Conservation (phyloP, 2,113 vertebrate genomes). For the Vidua chalybeata region DNA sequence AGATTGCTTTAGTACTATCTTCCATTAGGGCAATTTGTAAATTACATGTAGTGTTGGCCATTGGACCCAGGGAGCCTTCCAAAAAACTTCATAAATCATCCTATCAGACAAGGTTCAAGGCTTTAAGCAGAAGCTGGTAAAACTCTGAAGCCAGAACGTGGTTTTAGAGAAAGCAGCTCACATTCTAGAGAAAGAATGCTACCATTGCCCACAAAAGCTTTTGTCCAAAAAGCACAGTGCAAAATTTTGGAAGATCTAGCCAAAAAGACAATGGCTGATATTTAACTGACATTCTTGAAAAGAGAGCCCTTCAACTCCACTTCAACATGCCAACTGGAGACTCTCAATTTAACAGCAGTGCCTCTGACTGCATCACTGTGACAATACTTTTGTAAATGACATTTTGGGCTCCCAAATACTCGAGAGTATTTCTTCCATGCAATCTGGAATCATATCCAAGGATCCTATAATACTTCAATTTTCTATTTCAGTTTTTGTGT, state of each 20-base stretch:
- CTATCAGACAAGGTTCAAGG: background rate
- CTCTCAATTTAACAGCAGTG: background rate
- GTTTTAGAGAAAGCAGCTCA: background rate
- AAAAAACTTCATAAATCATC: background rate
- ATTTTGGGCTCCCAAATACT: background rate
- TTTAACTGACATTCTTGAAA: background rate
- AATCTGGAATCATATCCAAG: background rate
- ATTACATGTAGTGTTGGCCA: background rate
- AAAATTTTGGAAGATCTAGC: background rate
- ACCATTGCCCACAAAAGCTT: background rate
- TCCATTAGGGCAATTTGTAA: background rate
- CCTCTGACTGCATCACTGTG: background rate
- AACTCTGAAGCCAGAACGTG: background rate
- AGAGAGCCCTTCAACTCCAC: background rate
- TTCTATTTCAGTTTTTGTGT: background rate
- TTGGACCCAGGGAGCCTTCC: background rate
- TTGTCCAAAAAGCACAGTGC: background rate
- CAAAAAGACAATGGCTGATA: background rate
- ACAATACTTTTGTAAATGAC: background rate
- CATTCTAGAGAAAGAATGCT: background rate
- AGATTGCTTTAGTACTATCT: background rate
- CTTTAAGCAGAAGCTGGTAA: slow-evolving; percentile 7
- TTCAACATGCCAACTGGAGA: background rate
- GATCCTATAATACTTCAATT: background rate
- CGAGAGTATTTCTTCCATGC: background rate